These are phyloP conservation scores for Actenoides hombroni DNA, from an alignment of 2,113 vertebrate genomes.

Conservation along the genomic window DNA sequence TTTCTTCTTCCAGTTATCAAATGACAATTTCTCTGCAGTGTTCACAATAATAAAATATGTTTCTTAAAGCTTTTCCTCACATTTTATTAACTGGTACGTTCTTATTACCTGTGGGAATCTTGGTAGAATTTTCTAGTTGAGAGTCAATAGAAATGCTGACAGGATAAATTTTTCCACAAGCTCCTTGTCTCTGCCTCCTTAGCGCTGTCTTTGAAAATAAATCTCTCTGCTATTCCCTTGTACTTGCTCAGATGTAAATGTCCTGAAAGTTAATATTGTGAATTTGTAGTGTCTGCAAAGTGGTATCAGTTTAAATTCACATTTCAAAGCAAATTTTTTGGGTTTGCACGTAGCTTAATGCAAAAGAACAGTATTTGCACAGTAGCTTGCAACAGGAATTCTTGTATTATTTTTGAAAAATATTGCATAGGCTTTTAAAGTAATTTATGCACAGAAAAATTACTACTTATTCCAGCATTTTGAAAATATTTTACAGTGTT, in stretches of 20 bases:
- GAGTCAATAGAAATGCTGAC: neutral
- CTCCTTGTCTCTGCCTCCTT: neutral
- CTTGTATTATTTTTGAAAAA: neutral
- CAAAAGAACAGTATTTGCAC: neutral
- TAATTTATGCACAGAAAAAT: neutral
- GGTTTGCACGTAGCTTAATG: neutral
- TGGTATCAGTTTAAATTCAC: neutral
- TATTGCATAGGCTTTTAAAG: neutral
- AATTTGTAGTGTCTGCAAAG: neutral
- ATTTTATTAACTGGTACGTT: neutral
- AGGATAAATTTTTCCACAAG: neutral
- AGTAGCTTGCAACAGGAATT: neutral
- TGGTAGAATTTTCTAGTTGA: neutral
- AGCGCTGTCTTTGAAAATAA: neutral
- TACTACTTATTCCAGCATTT: neutral
- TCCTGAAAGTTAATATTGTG: neutral
- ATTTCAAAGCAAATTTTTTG: neutral
- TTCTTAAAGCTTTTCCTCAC: neutral
- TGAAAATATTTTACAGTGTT: neutral
- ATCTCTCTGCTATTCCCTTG: neutral
- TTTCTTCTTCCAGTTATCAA: constrained; percentile 3
- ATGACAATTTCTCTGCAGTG: neutral
- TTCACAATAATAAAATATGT: neutral
- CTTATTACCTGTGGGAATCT: neutral
- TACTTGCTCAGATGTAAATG: neutral